A percentile compares a stretch with the other conserved stretches of the same genome.
Evolutionary conservation across 64 coral and sea anemone species (phyloP).

Genomic region (Porites lutea): DNA sequence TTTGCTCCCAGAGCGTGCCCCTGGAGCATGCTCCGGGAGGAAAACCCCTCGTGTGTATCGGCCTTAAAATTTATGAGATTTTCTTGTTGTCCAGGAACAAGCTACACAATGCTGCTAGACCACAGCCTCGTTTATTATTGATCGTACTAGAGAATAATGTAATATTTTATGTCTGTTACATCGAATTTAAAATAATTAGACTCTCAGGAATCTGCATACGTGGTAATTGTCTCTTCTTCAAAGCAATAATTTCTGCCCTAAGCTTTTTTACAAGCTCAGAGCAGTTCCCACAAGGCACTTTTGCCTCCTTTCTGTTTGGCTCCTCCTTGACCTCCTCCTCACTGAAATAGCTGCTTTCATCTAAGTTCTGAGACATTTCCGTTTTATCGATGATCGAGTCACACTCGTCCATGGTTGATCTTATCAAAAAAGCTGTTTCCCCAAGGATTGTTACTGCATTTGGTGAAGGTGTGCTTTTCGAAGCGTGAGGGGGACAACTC

Average conservation of each 20-base stretch:
- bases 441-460: not conserved
- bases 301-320: not conserved
- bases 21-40: too few relatives aligned
- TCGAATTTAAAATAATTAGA: not conserved
- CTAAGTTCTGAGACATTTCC: not conserved
- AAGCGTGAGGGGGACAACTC: too few relatives aligned
- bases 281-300: not conserved
- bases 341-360: not conserved
- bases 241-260: constrained; percentile 1
- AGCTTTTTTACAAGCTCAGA: not conserved
- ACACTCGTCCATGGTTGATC: not conserved
- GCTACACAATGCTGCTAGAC: too few relatives aligned
- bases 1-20: too few relatives aligned
- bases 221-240: constrained; percentile 38
- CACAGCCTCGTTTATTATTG: too few relatives aligned
- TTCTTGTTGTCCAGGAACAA: too few relatives aligned
- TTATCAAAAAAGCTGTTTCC: constrained; percentile 5
- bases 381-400: not conserved
- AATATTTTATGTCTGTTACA: too few relatives aligned
- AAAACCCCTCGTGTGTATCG: too few relatives aligned
- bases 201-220: not conserved
- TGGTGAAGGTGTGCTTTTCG: not conserved
- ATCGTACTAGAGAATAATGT: too few relatives aligned
- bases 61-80: too few relatives aligned
- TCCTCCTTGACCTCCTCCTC: not conserved